Base-by-base conservation (phyloP, 2,113 vertebrate genomes). In the Corvus cornix region DNA sequence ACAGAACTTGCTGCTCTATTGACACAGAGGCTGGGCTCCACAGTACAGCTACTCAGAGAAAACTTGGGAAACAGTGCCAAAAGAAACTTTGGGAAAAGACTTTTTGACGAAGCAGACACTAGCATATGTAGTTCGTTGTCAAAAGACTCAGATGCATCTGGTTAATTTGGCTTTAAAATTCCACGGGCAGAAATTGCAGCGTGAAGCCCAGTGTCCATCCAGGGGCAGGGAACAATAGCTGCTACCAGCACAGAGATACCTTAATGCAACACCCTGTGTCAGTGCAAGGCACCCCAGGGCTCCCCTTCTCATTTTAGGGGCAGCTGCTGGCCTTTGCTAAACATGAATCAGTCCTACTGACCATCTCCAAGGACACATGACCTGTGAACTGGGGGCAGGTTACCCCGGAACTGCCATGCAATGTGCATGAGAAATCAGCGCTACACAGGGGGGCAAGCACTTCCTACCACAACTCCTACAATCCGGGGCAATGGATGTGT, bases 401-500 rank as follows among this genome's bases (percentile, higher is more conserved):
- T 80, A 86, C 72, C 41, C 75, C 17, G 8, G 55, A 75, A 60
- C 66, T 48, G 83, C 92, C 96, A 96, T 95, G 91, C 88, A 96
- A 89, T 86, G 93, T 94, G 93, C 91, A 97, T 88, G 58, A 96
- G 93, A 93, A 93, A 64, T 46, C 83, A 87, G 84, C 85, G 3
- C 90, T 93, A 63, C 2, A 70, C 67, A 89, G 49, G 20, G 84
- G 52, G 77, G 83, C 59, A 62, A 95, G 89, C 91, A 70, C 91
- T 92, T 95, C 92, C 95, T 94, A 95, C 67, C 52, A 86, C 73
- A 91, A 90, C 66, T 85, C 69, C 85, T 78, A 87, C 59, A 87
- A 28, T 43, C 81, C 7, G 21, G 90, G 79, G 70, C 55, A 82
- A 96, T 53, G 88, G 72, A 92, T 15, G 82, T 4, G 52, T 77